Base-by-base conservation (phyloP, 30 jellyfish, hydroid and myxozoan genomes). In the Aurelia aurita region DNA sequence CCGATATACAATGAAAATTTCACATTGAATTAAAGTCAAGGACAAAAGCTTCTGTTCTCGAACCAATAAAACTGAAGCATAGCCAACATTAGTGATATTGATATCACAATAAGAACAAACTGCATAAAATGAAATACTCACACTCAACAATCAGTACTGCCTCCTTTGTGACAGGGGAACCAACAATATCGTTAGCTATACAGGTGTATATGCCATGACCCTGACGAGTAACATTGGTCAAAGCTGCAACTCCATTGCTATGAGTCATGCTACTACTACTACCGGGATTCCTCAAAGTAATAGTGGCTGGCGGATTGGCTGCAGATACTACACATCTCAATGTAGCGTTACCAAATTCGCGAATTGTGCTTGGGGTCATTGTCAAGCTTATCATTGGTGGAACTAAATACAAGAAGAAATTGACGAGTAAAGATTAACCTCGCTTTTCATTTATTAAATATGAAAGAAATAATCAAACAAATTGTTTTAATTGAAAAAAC, bases 271-370 rank as follows among this genome's bases (percentile, higher is more conserved):
- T 27, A 35, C 26, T 21, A 28, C 44, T 71, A 6, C n/a, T n/a
- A n/a, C 35, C 26, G 0, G 93, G 93, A 32, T n/a, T n/a, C 15
- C n/a, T 19, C 20, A 74, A 5, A 3, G 93, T 55, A 3, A 83
- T 43, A 10, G 35, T 53, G n/a, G 93, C 68, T 47, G 86, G 29
- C 15, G 93, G 93, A 49, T 71, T 83, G 61, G 93, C 86, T 12
- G 81, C 80, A 16, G 62, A 16, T 19, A 83, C 87, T 16, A 49
- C 74, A 34, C 93, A 83, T 49, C 69, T 39, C n/a, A 83, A 25
- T 10, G 79, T 70, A 0, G 87, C 74, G 49, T 18, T 44, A 16
- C 64, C 74, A 34, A 75, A 15, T 69, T 35, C 74, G 29, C 72
- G 61, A 5, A 83, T 76, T 10, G 62, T 58, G 4, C 18, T 21